These are phyloP conservation scores for Labeo catla DNA, from an alignment of 2,113 vertebrate genomes.

Conservation along the genomic window DNA sequence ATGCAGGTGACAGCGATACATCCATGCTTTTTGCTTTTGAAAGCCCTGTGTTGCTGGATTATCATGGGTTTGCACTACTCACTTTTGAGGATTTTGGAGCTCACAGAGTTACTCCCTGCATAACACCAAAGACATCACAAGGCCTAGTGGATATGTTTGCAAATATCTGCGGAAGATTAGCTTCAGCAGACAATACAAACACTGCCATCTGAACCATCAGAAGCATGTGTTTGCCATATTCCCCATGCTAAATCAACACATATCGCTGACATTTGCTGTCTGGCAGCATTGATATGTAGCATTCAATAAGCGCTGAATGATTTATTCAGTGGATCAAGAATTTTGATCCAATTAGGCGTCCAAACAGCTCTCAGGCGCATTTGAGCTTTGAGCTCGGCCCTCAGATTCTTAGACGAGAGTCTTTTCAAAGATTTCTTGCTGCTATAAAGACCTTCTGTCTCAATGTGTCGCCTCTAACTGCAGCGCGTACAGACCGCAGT, in stretches of 20 bases:
- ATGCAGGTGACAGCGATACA: not conserved
- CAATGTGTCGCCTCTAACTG: not conserved
- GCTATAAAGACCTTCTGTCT: slow-evolving; percentile 26
- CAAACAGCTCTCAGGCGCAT: slow-evolving; percentile 33
- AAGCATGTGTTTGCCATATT: not conserved
- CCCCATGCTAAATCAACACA: slow-evolving; percentile 9
- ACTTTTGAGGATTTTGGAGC: not conserved
- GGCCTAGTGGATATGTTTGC: slow-evolving; percentile 8
- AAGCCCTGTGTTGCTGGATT: not conserved
- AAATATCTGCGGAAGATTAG: not conserved
- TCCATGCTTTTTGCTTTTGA: not conserved
- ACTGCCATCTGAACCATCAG: not conserved
- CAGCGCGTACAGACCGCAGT: not conserved
- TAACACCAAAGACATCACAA: not conserved
- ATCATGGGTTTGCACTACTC: not conserved
- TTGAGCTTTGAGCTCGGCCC: slow-evolving; percentile 32
- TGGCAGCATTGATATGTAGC: not conserved
- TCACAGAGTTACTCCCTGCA: not conserved
- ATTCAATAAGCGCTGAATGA: slow-evolving; percentile 37
- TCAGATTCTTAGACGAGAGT: slow-evolving; percentile 19
- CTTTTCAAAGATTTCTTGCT: slow-evolving; percentile 42
- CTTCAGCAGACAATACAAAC: slow-evolving; percentile 22
- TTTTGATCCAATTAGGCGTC: slow-evolving; percentile 38
- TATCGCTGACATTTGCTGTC: slow-evolving; percentile 30
- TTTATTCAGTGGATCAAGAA: slow-evolving; percentile 44